A percentile compares a stretch with the other conserved stretches of the same genome.
Conservation (phyloP, 2,888 invertebrate genomes). For the Acleris sparsana region DNA sequence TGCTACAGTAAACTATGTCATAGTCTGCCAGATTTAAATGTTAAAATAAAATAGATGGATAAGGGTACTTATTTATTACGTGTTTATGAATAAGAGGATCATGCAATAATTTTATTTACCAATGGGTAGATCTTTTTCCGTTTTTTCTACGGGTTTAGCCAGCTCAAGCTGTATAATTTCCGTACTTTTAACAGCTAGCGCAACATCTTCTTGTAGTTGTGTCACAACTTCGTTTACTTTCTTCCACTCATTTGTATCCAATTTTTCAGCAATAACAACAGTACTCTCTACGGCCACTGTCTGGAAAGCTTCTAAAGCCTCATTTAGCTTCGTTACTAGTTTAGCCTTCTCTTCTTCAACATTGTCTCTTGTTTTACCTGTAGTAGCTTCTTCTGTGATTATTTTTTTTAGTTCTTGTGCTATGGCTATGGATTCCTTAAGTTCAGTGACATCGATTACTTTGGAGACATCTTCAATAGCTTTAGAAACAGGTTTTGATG, state of each 20-base stretch:
- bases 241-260: constrained; percentile 46
- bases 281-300: constrained; percentile 47
- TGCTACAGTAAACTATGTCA: too few species aligned
- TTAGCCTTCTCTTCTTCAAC: constrained; percentile 40
- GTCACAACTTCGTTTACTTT: constrained; percentile 51
- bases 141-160: too few species aligned
- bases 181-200: constrained; percentile 28
- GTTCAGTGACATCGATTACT: constrained; percentile 41
- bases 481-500: constrained; percentile 44
- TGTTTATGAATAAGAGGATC: too few species aligned
- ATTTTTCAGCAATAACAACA: constrained; percentile 40
- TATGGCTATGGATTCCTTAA: constrained; percentile 44
- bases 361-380: not conserved
- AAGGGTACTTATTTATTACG: too few species aligned
- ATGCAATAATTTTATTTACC: too few species aligned
- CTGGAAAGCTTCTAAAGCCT: constrained; percentile 48
- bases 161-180: too few species aligned
- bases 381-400: constrained; percentile 31
- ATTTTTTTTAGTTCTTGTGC: constrained; percentile 43
- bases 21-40: too few species aligned
- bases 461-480: constrained; percentile 43
- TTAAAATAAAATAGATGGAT: too few species aligned
- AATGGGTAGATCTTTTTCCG: too few species aligned
- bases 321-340: constrained; percentile 47
- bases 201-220: constrained; percentile 56